Evolutionary conservation across 2,113 vertebrate genomes (phyloP).

Genomic region (Harpagus bidentatus): DNA sequence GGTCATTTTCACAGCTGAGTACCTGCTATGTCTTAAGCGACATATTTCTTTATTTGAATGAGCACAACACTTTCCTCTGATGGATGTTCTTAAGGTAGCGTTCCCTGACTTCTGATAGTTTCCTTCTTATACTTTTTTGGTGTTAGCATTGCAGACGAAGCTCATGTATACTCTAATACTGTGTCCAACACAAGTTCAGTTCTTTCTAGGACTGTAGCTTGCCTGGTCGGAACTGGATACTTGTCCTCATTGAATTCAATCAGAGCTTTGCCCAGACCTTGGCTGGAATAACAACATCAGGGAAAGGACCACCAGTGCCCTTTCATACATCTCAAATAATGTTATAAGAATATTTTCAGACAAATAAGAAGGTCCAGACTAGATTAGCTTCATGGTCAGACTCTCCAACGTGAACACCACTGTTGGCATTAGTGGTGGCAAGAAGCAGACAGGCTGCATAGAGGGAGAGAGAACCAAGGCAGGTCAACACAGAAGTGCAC

Average conservation of each 20-base stretch:
- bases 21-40: neutral
- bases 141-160: neutral
- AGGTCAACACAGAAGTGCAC: neutral
- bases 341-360: neutral
- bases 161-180: neutral
- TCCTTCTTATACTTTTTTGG: neutral
- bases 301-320: neutral
- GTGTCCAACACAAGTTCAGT: neutral
- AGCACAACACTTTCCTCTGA: neutral
- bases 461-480: neutral
- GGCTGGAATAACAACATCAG: neutral
- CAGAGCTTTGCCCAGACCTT: neutral
- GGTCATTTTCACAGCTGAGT: neutral
- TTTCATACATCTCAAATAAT: neutral
- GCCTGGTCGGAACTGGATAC: neutral
- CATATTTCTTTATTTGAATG: neutral
- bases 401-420: neutral
- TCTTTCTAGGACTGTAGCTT: neutral
- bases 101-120: neutral
- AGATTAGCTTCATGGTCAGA: neutral
- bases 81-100: neutral
- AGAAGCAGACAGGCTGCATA: neutral
- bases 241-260: neutral
- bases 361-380: neutral
- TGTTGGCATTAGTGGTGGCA: neutral